Base-by-base conservation (phyloP, 1,140 invertebrate genomes). In the Ostrea denselamellosa region DNA sequence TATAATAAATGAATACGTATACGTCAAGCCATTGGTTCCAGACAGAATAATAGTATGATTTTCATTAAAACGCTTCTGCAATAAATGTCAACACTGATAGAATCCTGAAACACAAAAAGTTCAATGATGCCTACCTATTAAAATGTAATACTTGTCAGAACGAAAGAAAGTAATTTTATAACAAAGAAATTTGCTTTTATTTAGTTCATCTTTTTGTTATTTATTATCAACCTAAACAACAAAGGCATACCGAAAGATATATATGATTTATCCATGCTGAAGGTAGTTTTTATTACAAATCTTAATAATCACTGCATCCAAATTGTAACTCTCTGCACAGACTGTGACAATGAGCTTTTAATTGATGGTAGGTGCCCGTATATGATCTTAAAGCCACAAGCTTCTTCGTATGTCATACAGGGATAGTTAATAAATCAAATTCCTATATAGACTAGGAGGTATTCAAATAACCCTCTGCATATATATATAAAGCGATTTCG, bases 381-480 rank as follows among this genome's bases (percentile, higher is more conserved):
- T 19, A 62, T 25, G 68, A 71, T 77, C 68, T 28, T 77, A 25
- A 77, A 77, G 56, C 56, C 56, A 62, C 56, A 62, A 34, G 22
- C 14, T 22, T 28, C 28, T 77, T 77, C 28, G 25, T 25, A 25
- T 77, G 68, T 77, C 68, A 77, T 7, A 22, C 9, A 77, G 68
- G 14, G 68, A 77, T 25, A 77, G 22, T 28, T 77, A 77, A 77
- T 77, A 77, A 77, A 77, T 77, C 68, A 77, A 77, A 62, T 22
- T 9, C 68, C 28, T 25, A 77, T 77, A 77, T 34, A 77, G 68
- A 77, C 68, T 77, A 14, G 68, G 68, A 77, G 68, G 68, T 77
- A 77, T 77, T 77, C 68, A 77, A 77, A 77, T 77, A 77, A 77
- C 25, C 68, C 68, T 77, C 68, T 14, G 68, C 68, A 77, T 77